Base-by-base conservation (phyloP, 2,888 invertebrate genomes). In the Thymelicus acteon region DNA sequence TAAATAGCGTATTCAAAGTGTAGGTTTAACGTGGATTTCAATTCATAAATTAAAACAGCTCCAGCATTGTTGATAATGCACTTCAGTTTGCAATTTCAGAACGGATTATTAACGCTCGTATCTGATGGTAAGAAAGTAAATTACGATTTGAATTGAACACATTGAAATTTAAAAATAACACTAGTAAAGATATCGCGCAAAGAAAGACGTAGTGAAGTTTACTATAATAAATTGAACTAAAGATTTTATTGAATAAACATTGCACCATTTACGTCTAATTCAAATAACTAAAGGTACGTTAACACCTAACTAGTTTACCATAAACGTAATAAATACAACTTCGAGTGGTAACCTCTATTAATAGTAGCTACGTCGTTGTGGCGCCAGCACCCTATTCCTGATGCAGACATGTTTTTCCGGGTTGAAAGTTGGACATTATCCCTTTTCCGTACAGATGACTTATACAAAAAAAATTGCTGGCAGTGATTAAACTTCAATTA, bases 1-100 rank as follows among this genome's bases (percentile, higher is more conserved):
- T 71, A 71, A 71, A 71, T 60, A 65, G 60, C 52, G 40, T 60
- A 71, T 65, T 65, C 64, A 65, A 65, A 65, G 65, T 71, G 71
- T 65, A 31, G 60, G 65, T 71, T 60, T 70, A 60, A 60, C 60
- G 60, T 70, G 60, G 52, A 60, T 64, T 65, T 65, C 44, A 65
- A 65, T 65, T 40, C 60, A 71, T 65, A 60, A 65, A 65, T 65
- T 65, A 65, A 40, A 60, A 37, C n/a, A n/a, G 12, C 13, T 31
- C 7, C 12, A 40, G 71, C 37, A 71, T 71, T 71, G 60, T 71
- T 60, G 60, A 40, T 37, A 52, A 67, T 48, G 37, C 37, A 31
- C 10, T n/a, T 12, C 12, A 54, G 54, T 58, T 58, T 58, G 2
- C 12, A 13, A 24, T 13, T 49, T 60, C 19, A 48, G 67, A 60